Evolutionary conservation across 2,888 invertebrate species (phyloP).

Genomic region (Hypercompe scribonia): DNA sequence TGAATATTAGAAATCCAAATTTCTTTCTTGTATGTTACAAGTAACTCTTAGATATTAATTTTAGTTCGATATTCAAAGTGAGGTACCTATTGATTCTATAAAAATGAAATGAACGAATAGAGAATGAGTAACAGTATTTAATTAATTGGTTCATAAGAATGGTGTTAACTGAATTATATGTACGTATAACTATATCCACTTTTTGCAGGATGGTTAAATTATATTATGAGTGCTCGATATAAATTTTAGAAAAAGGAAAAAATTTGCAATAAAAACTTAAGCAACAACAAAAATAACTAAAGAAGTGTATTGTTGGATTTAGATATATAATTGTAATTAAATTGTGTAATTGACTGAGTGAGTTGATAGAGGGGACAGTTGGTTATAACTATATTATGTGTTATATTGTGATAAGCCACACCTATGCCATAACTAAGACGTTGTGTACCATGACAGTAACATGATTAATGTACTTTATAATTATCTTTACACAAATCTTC

Average conservation of each 20-base stretch:
- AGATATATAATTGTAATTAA: too few species aligned
- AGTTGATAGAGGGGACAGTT: background rate
- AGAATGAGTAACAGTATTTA: too few species aligned
- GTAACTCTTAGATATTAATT: conserved; percentile 50
- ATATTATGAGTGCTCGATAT: too few species aligned
- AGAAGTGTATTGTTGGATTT: background rate
- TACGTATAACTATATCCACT: too few species aligned
- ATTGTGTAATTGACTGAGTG: background rate
- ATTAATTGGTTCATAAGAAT: too few species aligned
- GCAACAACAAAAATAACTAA: too few species aligned
- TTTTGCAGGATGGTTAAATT: too few species aligned
- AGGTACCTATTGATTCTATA: conserved; percentile 37
- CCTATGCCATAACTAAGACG: background rate
- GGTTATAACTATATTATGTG: background rate
- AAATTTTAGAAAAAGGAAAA: too few species aligned
- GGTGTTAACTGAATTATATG: too few species aligned
- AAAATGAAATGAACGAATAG: conserved; percentile 50
- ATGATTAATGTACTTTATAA: background rate
- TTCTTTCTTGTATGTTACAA: conserved; percentile 40
- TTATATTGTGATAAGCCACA: background rate
- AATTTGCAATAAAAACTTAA: too few species aligned
- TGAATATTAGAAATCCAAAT: conserved; percentile 50
- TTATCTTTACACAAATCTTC: background rate
- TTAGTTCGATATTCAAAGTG: conserved; percentile 41
- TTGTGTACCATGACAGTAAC: background rate